A percentile compares a stretch with the other conserved stretches of the same genome.
Conservation (phyloP, 64 coral and sea anemone genomes). For the Cladopsammia gracilis region DNA sequence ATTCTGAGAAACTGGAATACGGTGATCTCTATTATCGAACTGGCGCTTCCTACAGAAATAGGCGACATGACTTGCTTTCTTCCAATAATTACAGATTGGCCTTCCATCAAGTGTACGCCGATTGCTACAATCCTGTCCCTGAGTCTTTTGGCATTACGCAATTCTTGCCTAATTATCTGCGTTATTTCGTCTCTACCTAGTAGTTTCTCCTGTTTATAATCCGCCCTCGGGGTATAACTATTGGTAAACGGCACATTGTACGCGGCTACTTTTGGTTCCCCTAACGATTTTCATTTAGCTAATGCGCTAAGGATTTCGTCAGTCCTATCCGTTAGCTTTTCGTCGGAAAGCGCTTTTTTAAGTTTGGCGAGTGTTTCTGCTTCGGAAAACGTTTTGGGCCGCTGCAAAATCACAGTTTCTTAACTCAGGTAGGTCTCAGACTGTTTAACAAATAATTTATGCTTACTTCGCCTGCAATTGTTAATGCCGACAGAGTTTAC, state of each 20-base stretch:
- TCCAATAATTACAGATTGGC: neutral
- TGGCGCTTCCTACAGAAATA: neutral
- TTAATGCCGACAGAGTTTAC: conserved; percentile 1
- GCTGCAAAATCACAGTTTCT: neutral
- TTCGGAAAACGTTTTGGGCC: no score
- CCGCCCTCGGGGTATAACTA: neutral
- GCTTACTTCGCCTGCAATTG: neutral
- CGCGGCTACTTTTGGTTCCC: neutral
- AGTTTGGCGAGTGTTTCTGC: no score
- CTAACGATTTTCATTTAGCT: neutral
- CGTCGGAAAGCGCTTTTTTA: neutral
- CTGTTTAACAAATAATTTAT: conserved; percentile 37
- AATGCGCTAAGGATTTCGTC: neutral
- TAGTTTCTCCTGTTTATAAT: neutral
- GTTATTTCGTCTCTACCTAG: neutral
- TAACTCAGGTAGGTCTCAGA: neutral
- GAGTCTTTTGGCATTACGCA: neutral
- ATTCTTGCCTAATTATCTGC: neutral
- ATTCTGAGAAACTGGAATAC: neutral
- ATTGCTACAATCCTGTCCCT: neutral
- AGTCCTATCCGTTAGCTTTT: neutral
- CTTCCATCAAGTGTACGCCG: neutral
- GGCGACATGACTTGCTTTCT: neutral
- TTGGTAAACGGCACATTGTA: neutral
- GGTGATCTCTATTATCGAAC: neutral